Conservation (phyloP, 1,140 invertebrate genomes). For the Drosophila nasuta region DNA sequence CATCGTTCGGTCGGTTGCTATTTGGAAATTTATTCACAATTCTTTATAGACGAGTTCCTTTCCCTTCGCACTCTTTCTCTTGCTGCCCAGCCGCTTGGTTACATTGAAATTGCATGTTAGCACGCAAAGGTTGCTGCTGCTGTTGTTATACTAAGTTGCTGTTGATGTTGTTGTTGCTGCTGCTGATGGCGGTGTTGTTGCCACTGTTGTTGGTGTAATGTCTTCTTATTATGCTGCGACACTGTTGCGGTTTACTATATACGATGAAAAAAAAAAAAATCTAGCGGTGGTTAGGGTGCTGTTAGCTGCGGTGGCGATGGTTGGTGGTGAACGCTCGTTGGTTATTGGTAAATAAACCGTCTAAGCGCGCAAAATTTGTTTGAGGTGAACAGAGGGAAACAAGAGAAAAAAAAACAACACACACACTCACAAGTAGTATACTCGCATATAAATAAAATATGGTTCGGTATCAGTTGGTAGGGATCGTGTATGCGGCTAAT, state of each 20-base stretch:
- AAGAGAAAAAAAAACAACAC: not conserved
- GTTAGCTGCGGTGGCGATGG: slow-evolving; percentile 18
- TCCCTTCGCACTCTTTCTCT: slow-evolving; percentile 8
- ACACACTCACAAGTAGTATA: not conserved
- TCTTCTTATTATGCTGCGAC: slow-evolving; percentile 82
- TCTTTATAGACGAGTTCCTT: slow-evolving; percentile 73
- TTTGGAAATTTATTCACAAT: slow-evolving; percentile 78
- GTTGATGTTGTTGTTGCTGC: slow-evolving; percentile 27
- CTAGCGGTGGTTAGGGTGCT: slow-evolving; percentile 4
- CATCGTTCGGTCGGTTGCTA: slow-evolving; percentile 55
- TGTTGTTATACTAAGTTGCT: slow-evolving; percentile 49
- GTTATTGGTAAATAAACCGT: slow-evolving; percentile 80
- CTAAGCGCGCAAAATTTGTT: slow-evolving; percentile 77
- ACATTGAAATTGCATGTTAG: slow-evolving; percentile 79
- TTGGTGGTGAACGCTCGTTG: slow-evolving; percentile 45
- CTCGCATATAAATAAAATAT: slow-evolving; percentile 67
- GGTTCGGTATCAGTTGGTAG: slow-evolving; percentile 77
- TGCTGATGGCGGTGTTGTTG: slow-evolving; percentile 38
- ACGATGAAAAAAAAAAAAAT: not conserved
- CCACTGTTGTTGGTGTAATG: slow-evolving; percentile 73
- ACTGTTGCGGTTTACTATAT: slow-evolving; percentile 57
- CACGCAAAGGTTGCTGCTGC: slow-evolving; percentile 72
- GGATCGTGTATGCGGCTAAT: slow-evolving; percentile 80
- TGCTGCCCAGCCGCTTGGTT: slow-evolving; percentile 31
- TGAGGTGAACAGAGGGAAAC: slow-evolving; percentile 28